Conservation (phyloP, 2,113 vertebrate species). For the Cheilinus undulatus region DNA sequence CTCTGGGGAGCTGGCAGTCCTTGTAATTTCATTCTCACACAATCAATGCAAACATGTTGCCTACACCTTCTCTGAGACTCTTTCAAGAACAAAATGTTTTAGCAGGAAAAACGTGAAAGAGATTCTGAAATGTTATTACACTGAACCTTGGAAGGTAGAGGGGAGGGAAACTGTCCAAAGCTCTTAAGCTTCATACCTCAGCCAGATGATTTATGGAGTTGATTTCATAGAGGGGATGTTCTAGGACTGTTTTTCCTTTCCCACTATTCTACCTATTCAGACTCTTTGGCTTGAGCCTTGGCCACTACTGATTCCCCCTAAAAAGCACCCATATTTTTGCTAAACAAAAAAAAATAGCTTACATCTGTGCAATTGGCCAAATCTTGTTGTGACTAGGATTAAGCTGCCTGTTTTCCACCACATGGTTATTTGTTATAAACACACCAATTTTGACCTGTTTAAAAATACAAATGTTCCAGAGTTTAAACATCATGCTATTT, state of each 20-base stretch:
- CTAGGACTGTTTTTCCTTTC: conserved; percentile 6
- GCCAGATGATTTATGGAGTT: conserved; percentile 71
- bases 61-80: conserved; percentile 50
- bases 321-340: background rate
- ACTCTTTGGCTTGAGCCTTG: background rate
- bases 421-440: no score
- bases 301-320: no score
- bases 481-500: conserved; percentile 45
- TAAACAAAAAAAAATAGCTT: background rate
- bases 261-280: background rate
- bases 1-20: conserved; percentile 73
- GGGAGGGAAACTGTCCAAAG: conserved; percentile 41
- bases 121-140: conserved; percentile 53
- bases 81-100: conserved; percentile 60
- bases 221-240: conserved; percentile 56
- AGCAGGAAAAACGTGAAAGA: conserved; percentile 33
- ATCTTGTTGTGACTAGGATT: no score
- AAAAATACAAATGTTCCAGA: no score
- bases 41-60: conserved; percentile 78
- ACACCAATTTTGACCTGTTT: no score
- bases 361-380: background rate
- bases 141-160: conserved; percentile 34
- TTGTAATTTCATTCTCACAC: conserved; percentile 77
- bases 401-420: no score
- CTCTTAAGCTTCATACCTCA: conserved; percentile 59